Percentiles rank a stretch among this genome's conserved stretches.
These are phyloP conservation scores for Chrysomallon squamiferum DNA, from an alignment of 1,140 invertebrate species.

Conservation along the genomic window DNA sequence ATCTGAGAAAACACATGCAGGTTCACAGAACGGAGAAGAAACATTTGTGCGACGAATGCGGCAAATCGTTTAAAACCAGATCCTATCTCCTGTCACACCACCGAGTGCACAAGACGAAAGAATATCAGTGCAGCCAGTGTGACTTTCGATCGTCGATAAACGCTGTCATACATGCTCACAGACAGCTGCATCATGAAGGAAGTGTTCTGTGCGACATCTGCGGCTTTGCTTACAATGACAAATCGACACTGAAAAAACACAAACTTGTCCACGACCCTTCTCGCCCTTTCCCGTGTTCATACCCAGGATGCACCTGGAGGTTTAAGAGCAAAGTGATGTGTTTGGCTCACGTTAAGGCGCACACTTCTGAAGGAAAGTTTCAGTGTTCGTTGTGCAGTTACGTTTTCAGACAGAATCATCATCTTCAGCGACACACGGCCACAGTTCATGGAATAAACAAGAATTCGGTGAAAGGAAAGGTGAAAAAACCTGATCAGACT, in stretches of 20 bases:
- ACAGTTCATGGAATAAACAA: slow-evolving; percentile 45
- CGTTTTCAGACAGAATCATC: slow-evolving; percentile 58
- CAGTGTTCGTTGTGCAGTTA: slow-evolving; percentile 51
- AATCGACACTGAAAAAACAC: slow-evolving; percentile 56
- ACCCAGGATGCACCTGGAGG: slow-evolving; percentile 55
- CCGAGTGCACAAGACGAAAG: slow-evolving; percentile 45
- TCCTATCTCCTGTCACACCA: slow-evolving; percentile 44
- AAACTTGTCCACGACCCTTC: slow-evolving; percentile 56
- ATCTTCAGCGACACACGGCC: slow-evolving; percentile 52
- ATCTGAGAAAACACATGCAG: slow-evolving; percentile 48
- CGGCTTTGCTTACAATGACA: slow-evolving; percentile 55
- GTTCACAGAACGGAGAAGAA: slow-evolving; percentile 42
- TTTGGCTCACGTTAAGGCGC: slow-evolving; percentile 49
- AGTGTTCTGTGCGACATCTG: slow-evolving; percentile 59
- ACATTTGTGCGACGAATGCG: slow-evolving; percentile 53
- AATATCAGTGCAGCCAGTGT: slow-evolving; percentile 55
- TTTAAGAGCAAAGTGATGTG: slow-evolving; percentile 58
- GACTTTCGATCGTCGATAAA: slow-evolving; percentile 51
- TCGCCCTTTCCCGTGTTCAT: slow-evolving; percentile 52
- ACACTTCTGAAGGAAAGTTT: slow-evolving; percentile 49
- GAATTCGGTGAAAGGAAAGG: slow-evolving; percentile 1
- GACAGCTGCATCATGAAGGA: slow-evolving; percentile 54
- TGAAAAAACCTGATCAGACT: neutral
- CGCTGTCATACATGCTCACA: slow-evolving; percentile 53
- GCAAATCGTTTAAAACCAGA: slow-evolving; percentile 53